phyloP scores from a whole-genome alignment of 2,888 invertebrate genomes.

The Heliconius cydno region DNA sequence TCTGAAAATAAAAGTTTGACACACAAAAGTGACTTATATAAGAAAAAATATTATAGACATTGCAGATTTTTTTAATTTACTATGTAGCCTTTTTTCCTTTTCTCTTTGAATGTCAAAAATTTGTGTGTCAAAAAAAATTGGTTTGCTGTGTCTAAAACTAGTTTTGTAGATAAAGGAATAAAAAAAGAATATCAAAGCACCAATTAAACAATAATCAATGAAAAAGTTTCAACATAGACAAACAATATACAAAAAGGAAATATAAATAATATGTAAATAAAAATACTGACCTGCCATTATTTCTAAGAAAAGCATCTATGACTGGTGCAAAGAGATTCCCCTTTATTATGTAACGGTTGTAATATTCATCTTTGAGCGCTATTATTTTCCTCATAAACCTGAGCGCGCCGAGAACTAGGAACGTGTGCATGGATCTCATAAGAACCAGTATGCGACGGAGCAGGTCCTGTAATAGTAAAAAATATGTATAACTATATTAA shows the following conservation, averaged over 20 bases:
- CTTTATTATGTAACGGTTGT: conserved; percentile 97
- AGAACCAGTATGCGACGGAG: conserved; percentile 96
- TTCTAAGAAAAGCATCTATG: conserved; percentile 97
- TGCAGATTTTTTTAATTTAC: too few species aligned
- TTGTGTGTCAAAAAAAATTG: too few species aligned
- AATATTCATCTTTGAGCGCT: conserved; percentile 99
- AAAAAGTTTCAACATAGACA: neutral
- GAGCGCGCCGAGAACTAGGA: conserved; percentile 97
- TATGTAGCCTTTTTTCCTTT: too few species aligned
- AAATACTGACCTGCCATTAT: conserved; percentile 90
- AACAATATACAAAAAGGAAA: neutral
- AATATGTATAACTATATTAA: neutral
- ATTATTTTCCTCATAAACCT: conserved; percentile 98
- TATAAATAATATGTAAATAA: neutral
- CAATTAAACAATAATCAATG: too few species aligned
- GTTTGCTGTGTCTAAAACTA: too few species aligned
- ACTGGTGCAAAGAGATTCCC: conserved; percentile 97
- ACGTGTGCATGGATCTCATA: conserved; percentile 98
- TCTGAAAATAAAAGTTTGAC: too few species aligned
- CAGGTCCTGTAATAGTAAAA: conserved; percentile 85
- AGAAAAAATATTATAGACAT: too few species aligned
- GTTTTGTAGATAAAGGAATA: too few species aligned
- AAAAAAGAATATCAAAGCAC: too few species aligned
- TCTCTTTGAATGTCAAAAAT: too few species aligned
- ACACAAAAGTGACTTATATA: too few species aligned